Base-by-base conservation (phyloP, 2,113 vertebrate genomes). In the Rhineura floridana region DNA sequence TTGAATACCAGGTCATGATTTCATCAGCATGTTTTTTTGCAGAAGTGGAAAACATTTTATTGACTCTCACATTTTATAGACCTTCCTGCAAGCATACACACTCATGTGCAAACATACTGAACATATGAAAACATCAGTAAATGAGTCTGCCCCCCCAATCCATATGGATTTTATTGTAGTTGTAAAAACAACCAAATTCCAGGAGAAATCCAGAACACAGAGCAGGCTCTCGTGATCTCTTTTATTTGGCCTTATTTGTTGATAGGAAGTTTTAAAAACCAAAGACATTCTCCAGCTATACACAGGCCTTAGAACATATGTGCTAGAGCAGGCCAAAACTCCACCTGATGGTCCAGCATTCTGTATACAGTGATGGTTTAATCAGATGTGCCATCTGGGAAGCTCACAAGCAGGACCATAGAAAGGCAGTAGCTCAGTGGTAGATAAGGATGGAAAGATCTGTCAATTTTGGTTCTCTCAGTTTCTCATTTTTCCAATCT, bases 1-100 rank as follows among this genome's bases (percentile, higher is more conserved):
- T 81, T 46, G 52, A 36, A 81, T 73, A n/a, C 76, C 19, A 12
- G 73, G 83, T 81, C 76, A 85, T 81, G 77, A 75, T 46, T 85
- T 89, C 84, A 85, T 65, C 67, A 55, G 67, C 44, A 80, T 55
- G 15, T 70, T 23, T 36, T 52, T 42, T 65, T 52, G 72, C 33
- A n/a, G 70, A 8, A 46, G 65, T 72, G 65, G 63, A 36, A 73
- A 63, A 28, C 55, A 81, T 85, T 75, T 62, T 67, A 52, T 62
- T n/a, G 30, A 7, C 28, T 4, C 33, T 21, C 19, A 21, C 17
- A 12, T 70, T 69, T 33, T 23, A 77, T 33, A 36, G 4, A 30
- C 7, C 2, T 42, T 52, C 36, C 30, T 19, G 36, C n/a, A 39
- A 69, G 46, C 25, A 80, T 5, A 79, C 30, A 30, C 12, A 48